Base-by-base conservation (phyloP, 2,888 invertebrate genomes). In the Dasysyrphus tricinctus region DNA sequence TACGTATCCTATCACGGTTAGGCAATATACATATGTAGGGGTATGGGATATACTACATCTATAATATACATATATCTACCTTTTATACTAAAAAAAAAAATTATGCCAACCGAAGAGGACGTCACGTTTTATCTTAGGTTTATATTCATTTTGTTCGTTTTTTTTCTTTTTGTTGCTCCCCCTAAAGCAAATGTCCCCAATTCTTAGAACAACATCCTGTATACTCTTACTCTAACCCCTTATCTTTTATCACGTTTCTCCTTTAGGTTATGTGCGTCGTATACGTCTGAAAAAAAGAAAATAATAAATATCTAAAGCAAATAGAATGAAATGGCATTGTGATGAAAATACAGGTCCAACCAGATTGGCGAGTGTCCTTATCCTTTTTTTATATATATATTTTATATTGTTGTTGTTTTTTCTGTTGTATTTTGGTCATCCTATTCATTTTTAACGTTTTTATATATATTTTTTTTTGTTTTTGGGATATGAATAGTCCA, bases 101-200 rank as follows among this genome's bases (percentile, higher is more conserved):
- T 76, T 67, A 83, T 72, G 63, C 75, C 70, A 84, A 79, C 63
- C 51, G 19, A 84, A 49, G 47, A 84, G 80, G 59, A 75, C 63
- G 63, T 80, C 83, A 84, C 83, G 83, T 84, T 80, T 85, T 85
- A 85, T 85, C 84, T 85, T 61, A 80, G 59, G 65, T 80, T 76
- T 76, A 14, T 49, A 14, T 19, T 67, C 16, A 34, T 42, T n/a
- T 24, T 24, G 24, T 24, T 24, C 24, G n/a, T n/a, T 24, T 24
- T 2, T 69, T 37, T 51, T n/a, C 39, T 24, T 42, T 3, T 19
- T 14, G 14, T 37, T 49, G 12, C 8, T 37, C 14, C 39, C 44
- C 69, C n/a, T 16, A 34, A 34, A 44, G 70, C 57, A 59, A 51
- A 70, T 12, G 63, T 76, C 51, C 61, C 69, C 32, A 69, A 78